Evolutionary conservation across 2,113 vertebrate species (phyloP).

Genomic region (Miniopterus natalensis): DNA sequence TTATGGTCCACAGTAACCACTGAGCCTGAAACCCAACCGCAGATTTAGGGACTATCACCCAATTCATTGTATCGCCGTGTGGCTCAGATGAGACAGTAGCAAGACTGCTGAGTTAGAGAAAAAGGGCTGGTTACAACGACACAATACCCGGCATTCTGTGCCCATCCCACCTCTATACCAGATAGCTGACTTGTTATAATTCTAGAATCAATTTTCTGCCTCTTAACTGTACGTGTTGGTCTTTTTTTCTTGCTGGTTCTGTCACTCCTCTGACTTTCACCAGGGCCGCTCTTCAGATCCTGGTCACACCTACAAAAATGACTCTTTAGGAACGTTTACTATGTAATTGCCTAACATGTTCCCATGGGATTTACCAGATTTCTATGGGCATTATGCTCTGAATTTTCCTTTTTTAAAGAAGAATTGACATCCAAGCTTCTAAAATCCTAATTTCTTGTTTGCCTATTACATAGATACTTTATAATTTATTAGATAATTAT

Average conservation of each 20-base stretch:
- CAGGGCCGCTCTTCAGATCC: background rate
- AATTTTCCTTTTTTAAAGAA: background rate
- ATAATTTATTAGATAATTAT: background rate
- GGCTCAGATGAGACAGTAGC: background rate
- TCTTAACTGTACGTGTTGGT: background rate
- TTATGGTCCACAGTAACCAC: background rate
- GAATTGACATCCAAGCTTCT: conserved; percentile 38
- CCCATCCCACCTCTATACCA: background rate
- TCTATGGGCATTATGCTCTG: background rate
- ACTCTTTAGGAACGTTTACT: background rate
- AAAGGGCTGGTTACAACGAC: background rate
- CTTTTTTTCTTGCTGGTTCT: background rate
- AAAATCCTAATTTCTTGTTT: conserved; percentile 26
- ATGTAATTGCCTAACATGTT: background rate
- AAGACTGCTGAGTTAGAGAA: background rate
- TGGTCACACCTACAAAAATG: background rate
- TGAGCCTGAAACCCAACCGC: background rate
- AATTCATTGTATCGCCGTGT: background rate
- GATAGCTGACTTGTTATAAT: background rate
- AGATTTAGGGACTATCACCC: background rate
- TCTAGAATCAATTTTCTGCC: background rate
- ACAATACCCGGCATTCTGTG: background rate
- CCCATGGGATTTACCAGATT: background rate
- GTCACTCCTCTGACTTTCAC: background rate
- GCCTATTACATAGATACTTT: background rate